phyloP scores from a whole-genome alignment of 2,888 invertebrate genomes.

The Chrysotoxum bicinctum region DNA sequence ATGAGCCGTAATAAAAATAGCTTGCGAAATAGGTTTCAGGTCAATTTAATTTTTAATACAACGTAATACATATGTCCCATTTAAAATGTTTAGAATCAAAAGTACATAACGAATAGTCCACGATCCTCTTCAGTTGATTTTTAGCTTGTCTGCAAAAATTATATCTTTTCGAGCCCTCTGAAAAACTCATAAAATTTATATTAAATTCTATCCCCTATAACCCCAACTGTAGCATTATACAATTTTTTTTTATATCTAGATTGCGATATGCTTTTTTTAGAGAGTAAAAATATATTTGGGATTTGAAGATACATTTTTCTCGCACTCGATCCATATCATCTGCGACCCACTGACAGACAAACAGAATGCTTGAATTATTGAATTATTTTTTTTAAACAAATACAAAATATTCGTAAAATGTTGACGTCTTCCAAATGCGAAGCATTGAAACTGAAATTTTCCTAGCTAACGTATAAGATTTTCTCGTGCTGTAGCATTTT shows the following conservation, averaged over 20 bases:
- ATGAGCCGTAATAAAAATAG: too few species aligned
- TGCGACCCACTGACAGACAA: neutral
- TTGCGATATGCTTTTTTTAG: neutral
- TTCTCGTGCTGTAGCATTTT: neutral
- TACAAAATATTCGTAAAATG: neutral
- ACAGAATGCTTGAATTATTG: neutral
- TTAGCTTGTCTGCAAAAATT: too few species aligned
- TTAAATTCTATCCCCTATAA: neutral
- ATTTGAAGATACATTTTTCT: neutral
- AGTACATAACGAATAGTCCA: too few species aligned
- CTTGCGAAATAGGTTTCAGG: too few species aligned
- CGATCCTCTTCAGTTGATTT: too few species aligned
- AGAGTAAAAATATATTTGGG: neutral
- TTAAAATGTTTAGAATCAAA: too few species aligned
- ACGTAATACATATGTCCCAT: too few species aligned
- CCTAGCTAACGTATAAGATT: conserved; percentile 15
- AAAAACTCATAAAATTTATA: neutral
- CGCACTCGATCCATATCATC: neutral
- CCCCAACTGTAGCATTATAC: neutral
- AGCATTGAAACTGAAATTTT: neutral
- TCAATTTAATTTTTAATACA: too few species aligned
- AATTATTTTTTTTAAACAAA: neutral
- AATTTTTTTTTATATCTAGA: neutral
- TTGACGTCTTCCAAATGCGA: neutral
- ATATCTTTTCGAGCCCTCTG: too few species aligned